Percentiles rank a stretch among this genome's conserved stretches.
Evolutionary conservation across 2,113 vertebrate species (phyloP).

Genomic region (Gallinago paraguaiae): DNA sequence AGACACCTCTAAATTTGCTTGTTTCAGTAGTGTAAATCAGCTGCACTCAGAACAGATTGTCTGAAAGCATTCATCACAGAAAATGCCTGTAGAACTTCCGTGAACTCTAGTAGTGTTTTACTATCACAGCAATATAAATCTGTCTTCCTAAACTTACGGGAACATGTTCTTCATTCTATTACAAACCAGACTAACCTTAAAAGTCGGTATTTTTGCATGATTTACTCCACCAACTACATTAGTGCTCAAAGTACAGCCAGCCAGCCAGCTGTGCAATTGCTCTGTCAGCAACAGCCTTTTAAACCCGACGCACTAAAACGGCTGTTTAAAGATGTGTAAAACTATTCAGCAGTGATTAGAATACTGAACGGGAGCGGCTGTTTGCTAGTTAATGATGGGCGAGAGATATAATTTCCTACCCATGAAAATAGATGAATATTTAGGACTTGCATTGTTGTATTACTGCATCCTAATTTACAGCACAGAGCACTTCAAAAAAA

Average conservation of each 20-base stretch:
- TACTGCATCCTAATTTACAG: background rate
- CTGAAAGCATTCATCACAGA: background rate
- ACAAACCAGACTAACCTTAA: background rate
- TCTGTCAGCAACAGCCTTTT: background rate
- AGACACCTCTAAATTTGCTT: background rate
- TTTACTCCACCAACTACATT: background rate
- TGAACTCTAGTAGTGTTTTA: background rate
- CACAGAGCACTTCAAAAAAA: background rate
- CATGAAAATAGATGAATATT: background rate
- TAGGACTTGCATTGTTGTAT: background rate
- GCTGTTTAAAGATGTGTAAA: background rate
- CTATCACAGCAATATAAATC: background rate
- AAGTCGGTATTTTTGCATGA: background rate
- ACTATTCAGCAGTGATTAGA: background rate
- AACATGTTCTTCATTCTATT: background rate
- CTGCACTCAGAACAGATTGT: background rate
- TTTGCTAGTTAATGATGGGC: background rate
- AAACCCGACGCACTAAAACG: background rate
- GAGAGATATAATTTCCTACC: background rate
- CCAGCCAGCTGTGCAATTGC: constrained; percentile 8
- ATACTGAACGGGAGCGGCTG: background rate
- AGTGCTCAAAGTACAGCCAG: background rate
- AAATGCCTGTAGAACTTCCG: background rate
- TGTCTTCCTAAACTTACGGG: background rate
- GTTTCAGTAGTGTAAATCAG: background rate